Conservation (phyloP, 2,113 vertebrate species). For the Sigmodon hispidus region DNA sequence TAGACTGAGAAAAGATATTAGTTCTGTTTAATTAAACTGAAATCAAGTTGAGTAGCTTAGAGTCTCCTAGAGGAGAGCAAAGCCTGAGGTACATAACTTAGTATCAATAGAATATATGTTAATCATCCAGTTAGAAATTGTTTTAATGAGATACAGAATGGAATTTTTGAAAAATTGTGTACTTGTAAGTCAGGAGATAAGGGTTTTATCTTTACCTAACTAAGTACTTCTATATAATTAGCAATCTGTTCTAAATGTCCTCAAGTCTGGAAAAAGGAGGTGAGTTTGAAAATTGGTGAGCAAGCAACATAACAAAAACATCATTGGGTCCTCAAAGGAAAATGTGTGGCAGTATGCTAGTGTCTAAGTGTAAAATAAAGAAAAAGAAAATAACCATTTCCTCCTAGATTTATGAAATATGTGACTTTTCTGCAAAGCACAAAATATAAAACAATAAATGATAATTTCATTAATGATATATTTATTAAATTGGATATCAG, state of each 20-base stretch:
- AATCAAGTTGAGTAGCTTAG: neutral
- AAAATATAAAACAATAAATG: neutral
- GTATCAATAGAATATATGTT: neutral
- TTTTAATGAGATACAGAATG: neutral
- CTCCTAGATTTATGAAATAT: constrained; percentile 27
- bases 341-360: neutral
- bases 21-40: constrained; percentile 12
- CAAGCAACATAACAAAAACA: neutral
- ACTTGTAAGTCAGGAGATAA: neutral
- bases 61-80: neutral
- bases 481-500: constrained; percentile 3
- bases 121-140: neutral
- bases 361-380: neutral
- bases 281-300: neutral
- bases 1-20: neutral
- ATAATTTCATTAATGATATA: neutral
- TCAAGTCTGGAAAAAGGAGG: neutral
- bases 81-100: neutral
- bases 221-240: constrained; percentile 8
- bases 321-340: neutral
- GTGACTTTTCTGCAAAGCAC: neutral
- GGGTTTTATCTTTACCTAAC: neutral
- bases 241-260: neutral
- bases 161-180: neutral
- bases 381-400: neutral